Conservation (phyloP, 2,113 vertebrate genomes). For the Hemibagrus wyckioides region DNA sequence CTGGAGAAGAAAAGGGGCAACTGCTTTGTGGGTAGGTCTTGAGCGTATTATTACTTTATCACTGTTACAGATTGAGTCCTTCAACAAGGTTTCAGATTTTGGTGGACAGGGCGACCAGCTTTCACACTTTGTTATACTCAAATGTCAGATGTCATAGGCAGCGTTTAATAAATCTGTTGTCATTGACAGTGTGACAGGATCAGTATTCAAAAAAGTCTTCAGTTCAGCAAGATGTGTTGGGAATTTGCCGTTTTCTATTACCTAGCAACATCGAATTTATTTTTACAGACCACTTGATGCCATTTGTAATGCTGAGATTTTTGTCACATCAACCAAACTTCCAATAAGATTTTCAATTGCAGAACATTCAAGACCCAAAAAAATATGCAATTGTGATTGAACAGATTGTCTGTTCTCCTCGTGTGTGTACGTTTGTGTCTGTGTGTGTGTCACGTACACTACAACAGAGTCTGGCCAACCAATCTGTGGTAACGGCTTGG, state of each 20-base stretch:
- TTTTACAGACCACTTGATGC: background rate
- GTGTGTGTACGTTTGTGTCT: conserved; percentile 16
- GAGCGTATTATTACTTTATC: no score
- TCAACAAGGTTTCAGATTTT: background rate
- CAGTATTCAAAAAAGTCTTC: background rate
- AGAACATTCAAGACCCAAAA: background rate
- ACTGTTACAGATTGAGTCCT: background rate
- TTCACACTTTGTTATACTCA: background rate
- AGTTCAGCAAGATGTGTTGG: background rate
- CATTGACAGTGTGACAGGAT: background rate
- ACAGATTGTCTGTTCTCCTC: conserved; percentile 15
- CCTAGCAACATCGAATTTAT: background rate
- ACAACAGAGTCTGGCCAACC: conserved; percentile 92
- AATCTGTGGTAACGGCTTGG: conserved; percentile 96
- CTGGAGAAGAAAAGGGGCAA: conserved; percentile 94
- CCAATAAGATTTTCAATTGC: background rate
- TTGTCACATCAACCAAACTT: background rate
- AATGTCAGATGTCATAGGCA: background rate
- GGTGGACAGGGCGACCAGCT: no score
- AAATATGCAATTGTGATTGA: background rate
- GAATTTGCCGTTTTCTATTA: background rate
- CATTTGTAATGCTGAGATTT: background rate
- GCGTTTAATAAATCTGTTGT: background rate
- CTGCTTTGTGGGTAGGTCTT: conserved; percentile 94
- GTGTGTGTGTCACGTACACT: background rate